These are phyloP conservation scores for Ptychoptera albimana DNA, from an alignment of 2,888 invertebrate genomes.

Conservation along the genomic window DNA sequence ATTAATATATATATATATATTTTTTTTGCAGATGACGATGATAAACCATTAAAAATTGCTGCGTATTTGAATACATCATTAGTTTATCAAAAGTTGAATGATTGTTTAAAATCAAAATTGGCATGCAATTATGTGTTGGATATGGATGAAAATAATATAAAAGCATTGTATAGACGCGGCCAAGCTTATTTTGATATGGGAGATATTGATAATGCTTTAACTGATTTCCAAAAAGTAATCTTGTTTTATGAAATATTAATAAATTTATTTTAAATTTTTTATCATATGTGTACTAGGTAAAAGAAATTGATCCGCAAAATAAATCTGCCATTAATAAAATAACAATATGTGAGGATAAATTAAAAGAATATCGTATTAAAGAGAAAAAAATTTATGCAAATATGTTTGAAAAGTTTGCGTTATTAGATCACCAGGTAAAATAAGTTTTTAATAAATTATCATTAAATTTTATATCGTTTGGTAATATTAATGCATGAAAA, in stretches of 20 bases:
- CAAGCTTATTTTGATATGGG: conserved; percentile 59
- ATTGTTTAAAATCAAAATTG: conserved; percentile 49
- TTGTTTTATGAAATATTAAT: not conserved
- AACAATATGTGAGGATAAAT: conserved; percentile 47
- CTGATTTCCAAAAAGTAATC: conserved; percentile 51
- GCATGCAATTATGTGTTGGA: conserved; percentile 60
- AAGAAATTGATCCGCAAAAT: conserved; percentile 70
- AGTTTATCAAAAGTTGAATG: conserved; percentile 56
- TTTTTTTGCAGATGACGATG: conserved; percentile 31
- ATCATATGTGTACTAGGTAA: conserved; percentile 28
- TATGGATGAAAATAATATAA: conserved; percentile 60
- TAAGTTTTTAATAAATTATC: not conserved
- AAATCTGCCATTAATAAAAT: conserved; percentile 74
- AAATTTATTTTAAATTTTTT: not conserved
- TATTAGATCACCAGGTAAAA: conserved; percentile 57
- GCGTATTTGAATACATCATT: conserved; percentile 68
- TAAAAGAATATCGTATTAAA: conserved; percentile 58
- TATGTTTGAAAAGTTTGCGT: conserved; percentile 89
- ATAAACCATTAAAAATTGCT: conserved; percentile 44
- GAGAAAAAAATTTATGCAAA: conserved; percentile 83
- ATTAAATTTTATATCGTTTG: not conserved
- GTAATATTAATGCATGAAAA: too few relatives aligned
- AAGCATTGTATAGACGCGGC: conserved; percentile 79
- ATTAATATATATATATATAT: too few relatives aligned
- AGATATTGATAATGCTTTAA: conserved; percentile 60